Conservation (phyloP, 2,888 invertebrate genomes). For the Sminthurinus aureus region DNA sequence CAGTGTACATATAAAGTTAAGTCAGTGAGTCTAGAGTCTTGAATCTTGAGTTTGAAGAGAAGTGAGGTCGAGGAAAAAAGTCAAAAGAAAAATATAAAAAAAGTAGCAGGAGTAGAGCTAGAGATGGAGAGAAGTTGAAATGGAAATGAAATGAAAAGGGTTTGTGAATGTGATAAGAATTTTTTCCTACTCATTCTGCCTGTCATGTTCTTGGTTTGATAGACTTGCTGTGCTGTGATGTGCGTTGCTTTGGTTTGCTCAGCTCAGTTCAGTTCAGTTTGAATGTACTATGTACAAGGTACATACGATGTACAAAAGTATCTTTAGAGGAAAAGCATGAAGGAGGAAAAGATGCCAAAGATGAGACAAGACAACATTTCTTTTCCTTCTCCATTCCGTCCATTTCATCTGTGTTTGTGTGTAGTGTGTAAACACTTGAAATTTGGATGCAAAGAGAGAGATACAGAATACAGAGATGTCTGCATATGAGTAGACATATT, state of each 20-base stretch:
- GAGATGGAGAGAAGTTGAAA: slow-evolving; percentile 9
- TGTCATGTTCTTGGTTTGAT: slow-evolving; percentile 25
- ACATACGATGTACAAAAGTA: too few species aligned
- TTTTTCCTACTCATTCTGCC: slow-evolving; percentile 21
- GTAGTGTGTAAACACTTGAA: background rate
- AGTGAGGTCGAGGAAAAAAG: background rate
- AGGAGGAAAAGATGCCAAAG: slow-evolving; percentile 33
- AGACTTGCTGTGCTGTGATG: slow-evolving; percentile 26
- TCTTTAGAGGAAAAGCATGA: slow-evolving; percentile 18
- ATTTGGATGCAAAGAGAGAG: too few species aligned
- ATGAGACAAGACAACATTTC: slow-evolving; percentile 31
- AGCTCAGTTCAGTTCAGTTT: too few species aligned
- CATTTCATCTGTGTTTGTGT: background rate
- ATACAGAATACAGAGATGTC: background rate
- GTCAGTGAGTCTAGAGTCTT: too few species aligned
- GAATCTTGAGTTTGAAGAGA: too few species aligned
- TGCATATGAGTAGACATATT: background rate
- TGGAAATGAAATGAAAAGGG: background rate
- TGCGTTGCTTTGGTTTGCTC: background rate
- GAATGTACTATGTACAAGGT: too few species aligned
- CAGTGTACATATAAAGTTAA: background rate
- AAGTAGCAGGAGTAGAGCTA: background rate
- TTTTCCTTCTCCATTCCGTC: background rate
- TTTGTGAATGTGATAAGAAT: slow-evolving; percentile 32
- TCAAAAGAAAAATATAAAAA: background rate